Conservation (phyloP, 2,113 vertebrate species). For the Campylomormyrus tamandua region DNA sequence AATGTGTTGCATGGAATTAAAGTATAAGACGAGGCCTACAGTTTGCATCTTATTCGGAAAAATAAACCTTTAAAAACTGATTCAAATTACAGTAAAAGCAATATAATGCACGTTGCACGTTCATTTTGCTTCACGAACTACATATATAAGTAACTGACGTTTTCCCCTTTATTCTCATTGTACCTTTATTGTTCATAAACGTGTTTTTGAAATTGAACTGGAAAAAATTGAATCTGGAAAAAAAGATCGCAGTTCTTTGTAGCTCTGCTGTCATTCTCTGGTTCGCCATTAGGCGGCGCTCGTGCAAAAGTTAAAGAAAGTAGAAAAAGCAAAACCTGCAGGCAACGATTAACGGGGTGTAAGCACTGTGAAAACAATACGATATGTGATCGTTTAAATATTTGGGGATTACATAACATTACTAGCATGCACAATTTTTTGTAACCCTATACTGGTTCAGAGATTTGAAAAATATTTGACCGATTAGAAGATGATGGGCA, state of each 20-base stretch:
- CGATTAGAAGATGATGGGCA: neutral
- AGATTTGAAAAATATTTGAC: neutral
- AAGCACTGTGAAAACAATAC: neutral
- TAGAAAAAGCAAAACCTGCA: neutral
- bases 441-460: neutral
- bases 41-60: neutral
- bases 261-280: neutral
- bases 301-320: neutral
- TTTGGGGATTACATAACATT: neutral
- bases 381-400: neutral
- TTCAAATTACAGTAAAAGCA: neutral
- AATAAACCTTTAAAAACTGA: neutral
- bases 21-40: neutral
- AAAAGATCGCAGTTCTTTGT: neutral
- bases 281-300: neutral
- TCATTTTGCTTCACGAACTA: neutral
- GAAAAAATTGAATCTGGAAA: neutral
- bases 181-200: neutral
- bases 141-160: neutral
- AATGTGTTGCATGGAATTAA: neutral
- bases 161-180: neutral
- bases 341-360: neutral
- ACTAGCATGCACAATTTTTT: neutral
- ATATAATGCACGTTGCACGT: neutral
- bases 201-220: neutral